Conservation (phyloP, 2,113 vertebrate genomes). For the Camelus dromedarius region DNA sequence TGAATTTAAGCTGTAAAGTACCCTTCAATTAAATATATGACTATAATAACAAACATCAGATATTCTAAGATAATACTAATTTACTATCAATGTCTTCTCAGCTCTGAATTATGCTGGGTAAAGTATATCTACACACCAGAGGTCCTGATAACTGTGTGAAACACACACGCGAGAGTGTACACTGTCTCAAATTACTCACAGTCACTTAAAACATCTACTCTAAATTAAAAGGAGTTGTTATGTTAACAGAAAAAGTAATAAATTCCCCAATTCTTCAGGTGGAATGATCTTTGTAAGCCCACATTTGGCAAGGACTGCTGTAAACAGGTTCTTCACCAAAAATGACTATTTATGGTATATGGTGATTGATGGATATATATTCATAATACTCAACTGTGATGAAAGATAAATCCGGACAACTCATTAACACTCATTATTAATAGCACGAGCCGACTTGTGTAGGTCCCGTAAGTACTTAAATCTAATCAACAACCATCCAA, state of each 20-base stretch:
- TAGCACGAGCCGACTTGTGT: not conserved
- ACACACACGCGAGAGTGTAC: not conserved
- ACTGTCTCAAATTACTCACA: not conserved
- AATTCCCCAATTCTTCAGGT: not conserved
- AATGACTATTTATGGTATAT: not conserved
- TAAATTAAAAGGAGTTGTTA: not conserved
- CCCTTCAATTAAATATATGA: constrained; percentile 24
- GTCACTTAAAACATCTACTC: not conserved
- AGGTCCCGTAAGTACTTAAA: constrained; percentile 2
- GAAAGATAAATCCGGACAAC: not conserved
- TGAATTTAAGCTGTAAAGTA: constrained; percentile 26
- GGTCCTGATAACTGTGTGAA: not conserved
- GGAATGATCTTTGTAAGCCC: not conserved
- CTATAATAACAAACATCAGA: not conserved
- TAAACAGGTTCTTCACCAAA: not conserved
- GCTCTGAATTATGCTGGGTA: not conserved
- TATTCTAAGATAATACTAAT: not conserved
- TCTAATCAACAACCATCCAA: constrained; percentile 28
- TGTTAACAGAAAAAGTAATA: constrained; percentile 16
- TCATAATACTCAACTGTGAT: not conserved
- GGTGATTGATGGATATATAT: not conserved
- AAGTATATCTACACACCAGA: not conserved
- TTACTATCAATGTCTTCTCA: not conserved
- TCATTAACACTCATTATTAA: constrained; percentile 33
- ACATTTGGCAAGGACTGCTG: not conserved